Conservation (phyloP, 1,140 invertebrate genomes). For the Anagrus nilaparvatae region DNA sequence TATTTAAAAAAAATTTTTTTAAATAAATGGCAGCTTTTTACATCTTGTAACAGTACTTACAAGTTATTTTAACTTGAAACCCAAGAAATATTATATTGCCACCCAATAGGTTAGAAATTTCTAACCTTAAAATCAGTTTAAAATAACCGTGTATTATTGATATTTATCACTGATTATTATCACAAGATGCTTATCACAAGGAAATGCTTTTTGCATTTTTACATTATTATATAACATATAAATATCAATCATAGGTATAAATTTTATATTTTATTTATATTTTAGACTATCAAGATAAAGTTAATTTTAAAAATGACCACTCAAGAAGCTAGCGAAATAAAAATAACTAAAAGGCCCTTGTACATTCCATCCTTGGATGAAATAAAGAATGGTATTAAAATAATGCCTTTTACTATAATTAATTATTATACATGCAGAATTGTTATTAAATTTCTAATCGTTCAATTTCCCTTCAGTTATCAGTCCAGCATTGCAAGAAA, state of each 20-base stretch:
- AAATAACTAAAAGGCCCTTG: conserved; percentile 42
- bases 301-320: no score
- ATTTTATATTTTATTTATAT: no score
- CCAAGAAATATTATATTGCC: no score
- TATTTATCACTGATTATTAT: background rate
- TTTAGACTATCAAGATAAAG: no score
- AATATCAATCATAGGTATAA: no score
- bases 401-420: conserved; percentile 4
- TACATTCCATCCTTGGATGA: conserved; percentile 45
- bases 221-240: background rate
- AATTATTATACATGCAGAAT: conserved; percentile 1
- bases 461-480: conserved; percentile 50
- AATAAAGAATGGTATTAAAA: conserved; percentile 43
- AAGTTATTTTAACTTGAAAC: no score
- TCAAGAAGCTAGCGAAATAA: conserved; percentile 22
- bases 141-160: no score
- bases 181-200: background rate
- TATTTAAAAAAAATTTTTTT: no score
- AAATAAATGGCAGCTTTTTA: no score
- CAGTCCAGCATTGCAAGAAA: conserved; percentile 51
- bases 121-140: no score
- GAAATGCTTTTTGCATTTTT: background rate
- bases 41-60: no score
- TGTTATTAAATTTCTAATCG: conserved; percentile 17
- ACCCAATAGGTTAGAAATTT: no score